phyloP scores from a whole-genome alignment of 2,113 vertebrate genomes.

The Cercocebus atys region DNA sequence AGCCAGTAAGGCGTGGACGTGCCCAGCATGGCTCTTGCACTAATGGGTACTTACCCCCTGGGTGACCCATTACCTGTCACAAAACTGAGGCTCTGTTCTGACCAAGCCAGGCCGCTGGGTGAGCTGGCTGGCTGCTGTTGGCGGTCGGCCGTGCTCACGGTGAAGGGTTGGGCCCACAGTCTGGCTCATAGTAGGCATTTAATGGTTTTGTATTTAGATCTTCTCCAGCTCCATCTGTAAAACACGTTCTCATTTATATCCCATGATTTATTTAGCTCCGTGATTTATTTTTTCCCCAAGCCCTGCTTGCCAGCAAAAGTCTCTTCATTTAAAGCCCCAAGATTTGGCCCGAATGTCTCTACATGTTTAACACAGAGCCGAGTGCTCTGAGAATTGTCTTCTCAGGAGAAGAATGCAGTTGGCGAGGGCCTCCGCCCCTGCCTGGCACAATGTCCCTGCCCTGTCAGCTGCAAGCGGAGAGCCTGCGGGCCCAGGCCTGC shows the following conservation, averaged over 20 bases:
- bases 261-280: background rate
- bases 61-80: background rate
- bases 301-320: background rate
- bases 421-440: background rate
- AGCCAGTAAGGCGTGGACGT: fast-evolving
- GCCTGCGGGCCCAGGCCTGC: background rate
- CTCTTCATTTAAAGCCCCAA: conserved; percentile 15
- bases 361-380: background rate
- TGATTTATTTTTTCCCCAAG: background rate
- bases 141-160: fast-evolving
- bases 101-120: background rate
- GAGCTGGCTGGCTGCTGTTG: background rate
- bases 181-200: background rate
- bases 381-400: background rate
- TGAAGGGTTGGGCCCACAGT: background rate
- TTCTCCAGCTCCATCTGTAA: background rate
- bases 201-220: background rate
- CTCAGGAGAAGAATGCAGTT: background rate
- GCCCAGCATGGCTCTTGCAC: fast-evolving
- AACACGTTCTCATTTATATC: background rate
- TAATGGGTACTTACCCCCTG: background rate
- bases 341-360: background rate
- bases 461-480: background rate
- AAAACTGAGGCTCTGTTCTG: background rate
- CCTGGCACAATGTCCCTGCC: background rate